Conservation (phyloP, 1,140 invertebrate species). For the Leucophenga varia region DNA sequence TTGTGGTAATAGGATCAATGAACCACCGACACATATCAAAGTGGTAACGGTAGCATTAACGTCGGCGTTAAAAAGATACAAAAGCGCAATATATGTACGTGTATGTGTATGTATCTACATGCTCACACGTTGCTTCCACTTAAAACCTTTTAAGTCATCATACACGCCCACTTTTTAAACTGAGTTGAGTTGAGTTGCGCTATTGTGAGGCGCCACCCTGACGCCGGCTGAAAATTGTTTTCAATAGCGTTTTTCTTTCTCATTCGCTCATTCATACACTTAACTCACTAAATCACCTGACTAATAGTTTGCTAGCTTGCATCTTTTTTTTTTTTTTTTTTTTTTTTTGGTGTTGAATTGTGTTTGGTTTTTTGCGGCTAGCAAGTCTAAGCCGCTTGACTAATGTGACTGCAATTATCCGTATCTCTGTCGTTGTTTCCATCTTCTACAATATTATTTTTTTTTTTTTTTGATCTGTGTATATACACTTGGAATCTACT, state of each 20-base stretch:
- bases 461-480: too few species aligned
- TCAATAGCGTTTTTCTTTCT: too few species aligned
- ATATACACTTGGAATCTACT: too few species aligned
- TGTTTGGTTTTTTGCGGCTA: background rate
- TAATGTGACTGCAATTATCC: constrained; percentile 52
- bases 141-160: constrained; percentile 54
- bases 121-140: constrained; percentile 41
- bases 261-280: too few species aligned
- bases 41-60: constrained; percentile 20
- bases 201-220: constrained; percentile 45
- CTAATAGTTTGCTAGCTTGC: too few species aligned
- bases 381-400: constrained; percentile 41
- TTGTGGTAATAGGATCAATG: constrained; percentile 35
- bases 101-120: too few species aligned
- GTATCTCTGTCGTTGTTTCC: too few species aligned
- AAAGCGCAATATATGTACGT: background rate
- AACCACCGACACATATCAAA: constrained; percentile 18
- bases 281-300: too few species aligned
- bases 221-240: constrained; percentile 48
- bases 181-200: background rate
- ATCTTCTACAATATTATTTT: too few species aligned
- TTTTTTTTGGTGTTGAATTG: background rate
- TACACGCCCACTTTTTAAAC: constrained; percentile 45
- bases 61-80: constrained; percentile 29
- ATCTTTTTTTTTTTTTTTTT: constrained; percentile 10